Conservation (phyloP, 2,888 invertebrate genomes). For the Galerucella calmariensis region DNA sequence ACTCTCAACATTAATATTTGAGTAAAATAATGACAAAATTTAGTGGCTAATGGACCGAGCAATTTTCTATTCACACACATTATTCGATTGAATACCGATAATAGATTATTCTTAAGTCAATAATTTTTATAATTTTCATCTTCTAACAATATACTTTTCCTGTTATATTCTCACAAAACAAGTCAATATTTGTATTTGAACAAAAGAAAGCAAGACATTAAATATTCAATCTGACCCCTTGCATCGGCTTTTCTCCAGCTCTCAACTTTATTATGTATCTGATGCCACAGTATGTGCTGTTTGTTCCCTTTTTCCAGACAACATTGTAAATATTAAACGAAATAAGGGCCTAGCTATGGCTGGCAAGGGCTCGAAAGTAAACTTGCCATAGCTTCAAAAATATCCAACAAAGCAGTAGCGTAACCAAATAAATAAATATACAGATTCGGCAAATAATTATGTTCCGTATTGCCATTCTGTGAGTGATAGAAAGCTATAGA, state of each 20-base stretch:
- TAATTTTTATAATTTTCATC: slow-evolving; percentile 30
- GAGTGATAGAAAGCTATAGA: too few relatives aligned
- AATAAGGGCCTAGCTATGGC: slow-evolving; percentile 47
- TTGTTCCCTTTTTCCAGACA: slow-evolving; percentile 38
- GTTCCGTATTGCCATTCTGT: too few relatives aligned
- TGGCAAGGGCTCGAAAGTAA: slow-evolving; percentile 50
- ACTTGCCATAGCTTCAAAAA: slow-evolving; percentile 52
- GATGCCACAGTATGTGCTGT: slow-evolving; percentile 37
- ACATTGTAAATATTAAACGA: slow-evolving; percentile 54
- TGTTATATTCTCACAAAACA: slow-evolving; percentile 34
- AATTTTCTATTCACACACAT: too few relatives aligned
- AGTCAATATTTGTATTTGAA: slow-evolving; percentile 39
- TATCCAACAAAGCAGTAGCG: slow-evolving; percentile 34
- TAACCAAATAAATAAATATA: not conserved
- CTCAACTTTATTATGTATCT: slow-evolving; percentile 40
- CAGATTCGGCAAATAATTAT: too few relatives aligned
- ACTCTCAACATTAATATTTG: too few relatives aligned
- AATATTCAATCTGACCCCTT: slow-evolving; percentile 36
- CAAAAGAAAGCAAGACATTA: slow-evolving; percentile 40
- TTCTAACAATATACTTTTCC: slow-evolving; percentile 24
- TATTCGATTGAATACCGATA: too few relatives aligned
- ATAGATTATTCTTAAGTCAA: too few relatives aligned
- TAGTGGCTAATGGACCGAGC: too few relatives aligned
- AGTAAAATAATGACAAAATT: too few relatives aligned
- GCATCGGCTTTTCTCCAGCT: slow-evolving; percentile 33